phyloP scores from a whole-genome alignment of 1,140 invertebrate genomes.

The Cyphomyrmex costatus region DNA sequence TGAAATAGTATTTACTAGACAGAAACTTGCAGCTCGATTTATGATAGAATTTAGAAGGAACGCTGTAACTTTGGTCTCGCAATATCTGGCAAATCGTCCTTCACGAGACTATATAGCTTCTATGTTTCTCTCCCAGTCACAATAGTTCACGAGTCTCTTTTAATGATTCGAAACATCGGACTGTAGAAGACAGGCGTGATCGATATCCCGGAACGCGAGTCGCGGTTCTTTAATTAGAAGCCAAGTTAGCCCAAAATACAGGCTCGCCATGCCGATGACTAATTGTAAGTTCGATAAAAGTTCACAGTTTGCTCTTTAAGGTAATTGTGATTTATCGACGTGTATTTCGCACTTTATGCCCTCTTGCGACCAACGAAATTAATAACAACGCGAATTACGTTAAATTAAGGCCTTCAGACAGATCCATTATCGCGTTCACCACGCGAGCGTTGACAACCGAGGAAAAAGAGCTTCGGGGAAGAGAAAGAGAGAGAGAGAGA shows the following conservation, averaged over 20 bases:
- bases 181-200: constrained; percentile 71
- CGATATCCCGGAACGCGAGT: constrained; percentile 51
- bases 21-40: neutral
- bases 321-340: constrained; percentile 53
- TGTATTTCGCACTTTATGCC: neutral
- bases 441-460: constrained; percentile 46
- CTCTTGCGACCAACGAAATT: constrained; percentile 41
- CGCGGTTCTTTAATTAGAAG: constrained; percentile 64
- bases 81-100: constrained; percentile 56
- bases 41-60: constrained; percentile 20
- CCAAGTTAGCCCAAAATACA: constrained; percentile 44
- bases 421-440: constrained; percentile 41
- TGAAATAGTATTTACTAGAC: neutral
- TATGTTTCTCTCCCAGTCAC: constrained; percentile 59
- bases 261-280: constrained; percentile 21
- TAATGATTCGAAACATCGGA: constrained; percentile 75
- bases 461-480: neutral
- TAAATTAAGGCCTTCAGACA: constrained; percentile 45
- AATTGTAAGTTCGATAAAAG: constrained; percentile 32
- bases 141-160: constrained; percentile 68
- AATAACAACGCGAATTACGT: constrained; percentile 64
- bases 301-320: constrained; percentile 44
- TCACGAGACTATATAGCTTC: constrained; percentile 32
- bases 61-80: neutral
- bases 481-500: neutral